These are phyloP conservation scores for Cyphomyrus plagiostoma DNA, from an alignment of 2,113 vertebrate species.

Conservation along the genomic window DNA sequence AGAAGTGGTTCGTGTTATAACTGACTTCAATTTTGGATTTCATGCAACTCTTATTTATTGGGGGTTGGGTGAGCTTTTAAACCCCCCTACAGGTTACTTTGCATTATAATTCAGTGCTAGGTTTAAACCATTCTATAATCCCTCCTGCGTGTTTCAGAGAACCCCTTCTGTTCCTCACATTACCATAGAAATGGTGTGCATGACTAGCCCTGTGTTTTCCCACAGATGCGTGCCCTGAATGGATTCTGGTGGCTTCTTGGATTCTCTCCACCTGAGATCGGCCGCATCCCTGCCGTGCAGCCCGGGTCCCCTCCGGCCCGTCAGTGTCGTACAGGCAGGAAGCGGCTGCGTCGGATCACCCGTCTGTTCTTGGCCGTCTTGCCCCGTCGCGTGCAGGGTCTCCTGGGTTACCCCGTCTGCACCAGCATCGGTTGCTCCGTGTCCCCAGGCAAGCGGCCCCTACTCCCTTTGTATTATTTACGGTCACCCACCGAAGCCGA, in stretches of 20 bases:
- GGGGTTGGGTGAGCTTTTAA: not conserved
- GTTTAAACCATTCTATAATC: not conserved
- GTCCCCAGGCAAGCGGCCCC: slow-evolving; percentile 53
- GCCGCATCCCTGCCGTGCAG: not conserved
- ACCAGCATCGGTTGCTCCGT: slow-evolving; percentile 48
- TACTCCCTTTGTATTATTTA: not conserved
- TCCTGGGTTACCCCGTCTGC: slow-evolving; percentile 54
- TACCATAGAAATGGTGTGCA: not conserved
- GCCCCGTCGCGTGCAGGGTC: slow-evolving; percentile 53
- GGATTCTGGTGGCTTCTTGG: slow-evolving; percentile 56
- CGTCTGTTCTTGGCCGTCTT: slow-evolving; percentile 53
- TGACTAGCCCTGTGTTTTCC: not conserved
- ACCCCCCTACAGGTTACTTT: not conserved
- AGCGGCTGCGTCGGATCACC: slow-evolving; percentile 39
- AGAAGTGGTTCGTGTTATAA: not conserved
- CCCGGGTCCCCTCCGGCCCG: slow-evolving; percentile 33
- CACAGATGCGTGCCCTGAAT: slow-evolving; percentile 46
- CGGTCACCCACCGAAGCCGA: not conserved
- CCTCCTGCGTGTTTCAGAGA: not conserved
- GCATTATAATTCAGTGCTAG: not conserved
- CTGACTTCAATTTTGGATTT: not conserved
- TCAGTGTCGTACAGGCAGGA: slow-evolving; percentile 43
- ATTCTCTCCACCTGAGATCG: slow-evolving; percentile 28
- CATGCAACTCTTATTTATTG: not conserved
- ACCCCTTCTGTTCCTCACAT: not conserved